A percentile compares a stretch with the other conserved stretches of the same genome.
Evolutionary conservation across 1,140 invertebrate genomes (phyloP).

Genomic region (Heliconius melpomene): DNA sequence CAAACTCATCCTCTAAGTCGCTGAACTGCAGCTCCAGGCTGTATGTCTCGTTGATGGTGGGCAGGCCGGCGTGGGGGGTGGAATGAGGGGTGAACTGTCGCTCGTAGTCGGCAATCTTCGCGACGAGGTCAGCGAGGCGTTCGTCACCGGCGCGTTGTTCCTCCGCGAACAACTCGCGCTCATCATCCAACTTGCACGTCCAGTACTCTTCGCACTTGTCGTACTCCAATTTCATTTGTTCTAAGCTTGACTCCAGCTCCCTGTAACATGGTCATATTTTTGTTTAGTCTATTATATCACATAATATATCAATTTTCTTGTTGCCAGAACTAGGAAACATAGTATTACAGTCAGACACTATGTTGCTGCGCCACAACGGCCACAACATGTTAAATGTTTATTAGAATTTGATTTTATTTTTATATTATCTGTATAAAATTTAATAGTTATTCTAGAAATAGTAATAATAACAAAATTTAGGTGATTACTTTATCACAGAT

Average conservation of each 20-base stretch:
- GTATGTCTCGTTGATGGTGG: constrained; percentile 88
- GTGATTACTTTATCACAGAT: constrained; percentile 52
- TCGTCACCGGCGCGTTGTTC: constrained; percentile 88
- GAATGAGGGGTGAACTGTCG: constrained; percentile 84
- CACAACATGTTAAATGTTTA: no score
- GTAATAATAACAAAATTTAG: not conserved
- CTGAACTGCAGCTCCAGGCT: constrained; percentile 88
- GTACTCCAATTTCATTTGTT: constrained; percentile 88
- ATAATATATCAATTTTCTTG: no score
- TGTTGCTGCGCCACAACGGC: no score
- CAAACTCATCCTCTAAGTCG: constrained; percentile 87
- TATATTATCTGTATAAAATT: no score
- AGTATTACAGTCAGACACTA: no score
- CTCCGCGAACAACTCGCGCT: constrained; percentile 87
- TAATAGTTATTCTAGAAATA: not conserved
- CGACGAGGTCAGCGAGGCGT: constrained; percentile 87
- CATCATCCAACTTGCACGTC: constrained; percentile 89
- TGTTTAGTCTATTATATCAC: not conserved
- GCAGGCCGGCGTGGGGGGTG: constrained; percentile 73
- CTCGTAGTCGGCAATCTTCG: constrained; percentile 90
- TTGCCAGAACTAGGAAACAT: no score
- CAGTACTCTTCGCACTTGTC: constrained; percentile 94
- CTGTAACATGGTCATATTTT: constrained; percentile 46
- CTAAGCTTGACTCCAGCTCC: constrained; percentile 87
- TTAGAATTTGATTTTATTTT: no score